A percentile compares a stretch with the other conserved stretches of the same genome.
phyloP scores from a whole-genome alignment of 2,113 vertebrate species.

The Nettapus auritus region DNA sequence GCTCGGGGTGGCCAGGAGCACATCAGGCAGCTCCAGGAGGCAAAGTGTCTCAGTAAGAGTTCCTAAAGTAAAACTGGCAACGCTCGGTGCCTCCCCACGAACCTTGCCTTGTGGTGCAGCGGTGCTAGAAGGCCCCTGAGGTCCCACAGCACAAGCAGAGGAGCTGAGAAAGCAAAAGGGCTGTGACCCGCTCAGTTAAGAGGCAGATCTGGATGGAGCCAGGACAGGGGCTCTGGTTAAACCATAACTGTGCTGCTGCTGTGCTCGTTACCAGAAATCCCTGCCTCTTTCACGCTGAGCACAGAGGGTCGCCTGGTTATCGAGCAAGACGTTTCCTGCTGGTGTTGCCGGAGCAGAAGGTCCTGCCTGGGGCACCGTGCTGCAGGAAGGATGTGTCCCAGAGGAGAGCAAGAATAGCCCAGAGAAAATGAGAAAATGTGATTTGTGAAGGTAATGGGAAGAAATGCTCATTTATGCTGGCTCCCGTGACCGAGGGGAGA shows the following conservation, averaged over 20 bases:
- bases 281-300: background rate
- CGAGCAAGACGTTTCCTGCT: background rate
- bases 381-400: background rate
- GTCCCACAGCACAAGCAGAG: background rate
- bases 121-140: background rate
- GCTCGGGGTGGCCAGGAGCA: rapidly evolving
- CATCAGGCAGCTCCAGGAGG: rapidly evolving
- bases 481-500: background rate
- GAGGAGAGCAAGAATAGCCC: background rate
- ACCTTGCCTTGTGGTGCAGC: no score
- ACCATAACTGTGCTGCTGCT: background rate
- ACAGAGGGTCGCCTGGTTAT: background rate
- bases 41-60: background rate
- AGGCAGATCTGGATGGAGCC: background rate
- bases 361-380: background rate
- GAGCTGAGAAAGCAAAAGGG: background rate
- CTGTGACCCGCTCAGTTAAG: background rate
- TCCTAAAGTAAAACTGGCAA: background rate
- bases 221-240: background rate
- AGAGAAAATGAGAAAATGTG: background rate
- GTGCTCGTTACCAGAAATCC: rapidly evolving
- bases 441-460: background rate
- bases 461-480: background rate
- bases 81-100: no score
- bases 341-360: background rate